Evolutionary conservation across 2,888 invertebrate genomes (phyloP).

Genomic region (Nomada ferruginata): DNA sequence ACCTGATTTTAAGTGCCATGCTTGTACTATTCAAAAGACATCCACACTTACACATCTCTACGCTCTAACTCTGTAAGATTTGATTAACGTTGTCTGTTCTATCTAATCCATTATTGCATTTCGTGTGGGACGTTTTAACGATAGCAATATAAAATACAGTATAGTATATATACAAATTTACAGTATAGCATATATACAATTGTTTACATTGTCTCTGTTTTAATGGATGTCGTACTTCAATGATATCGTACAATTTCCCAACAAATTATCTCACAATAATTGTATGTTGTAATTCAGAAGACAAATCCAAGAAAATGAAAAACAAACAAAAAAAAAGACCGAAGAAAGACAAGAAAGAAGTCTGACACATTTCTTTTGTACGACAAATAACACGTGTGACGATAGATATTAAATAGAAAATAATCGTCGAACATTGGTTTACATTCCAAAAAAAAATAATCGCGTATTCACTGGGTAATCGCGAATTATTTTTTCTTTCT

Average conservation of each 20-base stretch:
- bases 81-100: slow-evolving; percentile 49
- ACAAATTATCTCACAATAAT: slow-evolving; percentile 21
- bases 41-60: slow-evolving; percentile 29
- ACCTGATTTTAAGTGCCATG: slow-evolving; percentile 70
- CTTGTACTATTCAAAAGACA: slow-evolving; percentile 59
- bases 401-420: slow-evolving; percentile 25
- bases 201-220: slow-evolving; percentile 61
- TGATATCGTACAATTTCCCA: background rate
- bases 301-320: background rate
- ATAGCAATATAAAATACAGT: slow-evolving; percentile 58
- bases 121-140: slow-evolving; percentile 26
- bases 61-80: slow-evolving; percentile 45
- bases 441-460: slow-evolving; percentile 50
- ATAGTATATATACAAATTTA: slow-evolving; percentile 50
- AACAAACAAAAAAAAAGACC: background rate
- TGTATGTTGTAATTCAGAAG: slow-evolving; percentile 14
- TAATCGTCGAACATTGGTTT: slow-evolving; percentile 28
- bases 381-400: slow-evolving; percentile 19
- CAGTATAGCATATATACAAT: slow-evolving; percentile 53
- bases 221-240: slow-evolving; percentile 43
- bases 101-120: slow-evolving; percentile 47
- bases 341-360: background rate
- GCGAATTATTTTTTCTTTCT: slow-evolving; percentile 11
- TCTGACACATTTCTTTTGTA: slow-evolving; percentile 39
- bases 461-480: slow-evolving; percentile 24